phyloP scores from a whole-genome alignment of 1,140 invertebrate species.

The Trinorchestia longiramus region DNA sequence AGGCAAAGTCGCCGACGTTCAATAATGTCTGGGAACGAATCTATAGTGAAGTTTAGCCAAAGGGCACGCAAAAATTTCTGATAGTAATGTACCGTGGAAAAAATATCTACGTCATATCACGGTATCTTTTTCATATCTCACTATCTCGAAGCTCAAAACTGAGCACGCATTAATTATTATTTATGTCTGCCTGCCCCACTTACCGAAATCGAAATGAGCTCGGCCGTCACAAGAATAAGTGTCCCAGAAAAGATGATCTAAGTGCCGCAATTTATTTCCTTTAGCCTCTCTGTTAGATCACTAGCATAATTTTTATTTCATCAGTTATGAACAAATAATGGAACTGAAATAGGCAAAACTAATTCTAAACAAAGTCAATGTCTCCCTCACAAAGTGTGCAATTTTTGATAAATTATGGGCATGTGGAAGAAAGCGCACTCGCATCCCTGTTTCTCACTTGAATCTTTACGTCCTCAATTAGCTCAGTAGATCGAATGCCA shows the following conservation, averaged over 20 bases:
- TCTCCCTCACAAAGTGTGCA: not conserved
- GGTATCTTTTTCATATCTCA: too few species aligned
- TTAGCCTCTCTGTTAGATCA: not conserved
- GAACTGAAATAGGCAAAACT: not conserved
- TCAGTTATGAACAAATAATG: not conserved
- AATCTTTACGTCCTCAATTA: too few species aligned
- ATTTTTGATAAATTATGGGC: not conserved
- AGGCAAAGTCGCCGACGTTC: too few species aligned
- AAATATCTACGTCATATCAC: not conserved
- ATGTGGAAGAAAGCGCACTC: not conserved
- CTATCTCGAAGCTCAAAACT: not conserved
- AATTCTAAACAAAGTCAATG: not conserved
- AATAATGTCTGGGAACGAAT: not conserved
- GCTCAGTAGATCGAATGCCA: too few species aligned
- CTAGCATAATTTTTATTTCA: not conserved
- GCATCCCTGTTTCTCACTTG: too few species aligned
- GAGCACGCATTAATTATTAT: not conserved
- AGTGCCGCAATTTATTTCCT: not conserved
- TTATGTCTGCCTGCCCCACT: not conserved
- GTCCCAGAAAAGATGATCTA: not conserved
- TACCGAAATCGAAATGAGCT: not conserved
- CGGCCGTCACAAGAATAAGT: not conserved
- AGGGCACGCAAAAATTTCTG: not conserved
- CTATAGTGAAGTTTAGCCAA: not conserved
- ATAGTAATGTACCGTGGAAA: not conserved